phyloP scores from a whole-genome alignment of 1,140 invertebrate genomes.

The Hyles euphorbiae region DNA sequence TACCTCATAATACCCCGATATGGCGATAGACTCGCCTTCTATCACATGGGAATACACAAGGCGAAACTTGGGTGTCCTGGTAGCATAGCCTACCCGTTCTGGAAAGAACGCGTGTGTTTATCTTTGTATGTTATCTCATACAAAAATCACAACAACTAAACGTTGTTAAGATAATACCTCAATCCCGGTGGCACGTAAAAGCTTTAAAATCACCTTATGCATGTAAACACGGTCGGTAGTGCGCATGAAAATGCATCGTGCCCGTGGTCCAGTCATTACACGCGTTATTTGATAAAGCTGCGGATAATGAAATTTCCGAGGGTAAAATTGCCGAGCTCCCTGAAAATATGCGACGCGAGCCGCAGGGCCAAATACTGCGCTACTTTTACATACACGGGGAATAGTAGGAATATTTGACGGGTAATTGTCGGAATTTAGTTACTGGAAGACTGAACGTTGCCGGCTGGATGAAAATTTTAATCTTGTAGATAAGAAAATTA shows the following conservation, averaged over 20 bases:
- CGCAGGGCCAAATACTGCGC: background rate
- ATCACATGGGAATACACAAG: too few species aligned
- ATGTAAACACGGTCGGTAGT: background rate
- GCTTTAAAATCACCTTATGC: too few species aligned
- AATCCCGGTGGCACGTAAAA: too few species aligned
- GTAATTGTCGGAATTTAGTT: background rate
- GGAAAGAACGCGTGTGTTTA: too few species aligned
- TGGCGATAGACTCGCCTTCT: too few species aligned
- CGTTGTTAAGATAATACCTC: too few species aligned
- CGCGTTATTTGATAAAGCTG: slow-evolving; percentile 43
- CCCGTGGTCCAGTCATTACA: slow-evolving; percentile 25
- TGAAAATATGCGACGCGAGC: background rate
- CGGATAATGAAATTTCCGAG: slow-evolving; percentile 41
- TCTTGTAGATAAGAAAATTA: too few species aligned
- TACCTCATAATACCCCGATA: too few species aligned
- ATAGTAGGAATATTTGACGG: slow-evolving; percentile 2
- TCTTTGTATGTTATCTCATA: too few species aligned
- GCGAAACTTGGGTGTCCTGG: too few species aligned
- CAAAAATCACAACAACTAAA: too few species aligned
- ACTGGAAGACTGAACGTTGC: background rate
- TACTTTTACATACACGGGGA: background rate
- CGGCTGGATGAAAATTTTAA: background rate
- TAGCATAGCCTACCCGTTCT: too few species aligned
- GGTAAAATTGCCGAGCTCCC: slow-evolving; percentile 21
- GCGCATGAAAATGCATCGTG: slow-evolving; percentile 3